phyloP scores from a whole-genome alignment of 2,888 invertebrate genomes.

The Drosophila trichaetosa region DNA sequence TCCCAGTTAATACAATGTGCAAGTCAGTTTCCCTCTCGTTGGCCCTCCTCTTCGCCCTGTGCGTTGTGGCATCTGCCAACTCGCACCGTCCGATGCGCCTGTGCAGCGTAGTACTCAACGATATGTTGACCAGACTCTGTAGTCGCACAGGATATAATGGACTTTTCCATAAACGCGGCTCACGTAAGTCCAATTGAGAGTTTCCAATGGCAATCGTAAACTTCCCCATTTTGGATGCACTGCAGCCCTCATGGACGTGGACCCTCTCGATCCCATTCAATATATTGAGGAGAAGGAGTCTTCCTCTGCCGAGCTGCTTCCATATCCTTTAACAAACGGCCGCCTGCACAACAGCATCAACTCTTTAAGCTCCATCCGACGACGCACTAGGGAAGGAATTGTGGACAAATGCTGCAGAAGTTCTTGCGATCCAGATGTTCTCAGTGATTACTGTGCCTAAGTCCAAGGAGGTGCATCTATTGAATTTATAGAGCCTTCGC shows the following conservation, averaged over 20 bases:
- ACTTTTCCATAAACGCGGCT: constrained; percentile 50
- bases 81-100: constrained; percentile 8
- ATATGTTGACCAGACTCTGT: constrained; percentile 48
- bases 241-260: constrained; percentile 39
- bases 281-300: constrained; percentile 58
- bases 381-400: constrained; percentile 59
- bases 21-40: constrained; percentile 49
- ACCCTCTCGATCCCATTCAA: constrained; percentile 65
- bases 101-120: constrained; percentile 56
- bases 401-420: constrained; percentile 60
- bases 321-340: constrained; percentile 28
- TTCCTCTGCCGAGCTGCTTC: constrained; percentile 28
- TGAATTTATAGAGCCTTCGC: constrained; percentile 15
- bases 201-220: neutral
- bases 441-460: constrained; percentile 48
- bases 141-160: constrained; percentile 43
- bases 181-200: constrained; percentile 51
- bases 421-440: constrained; percentile 15
- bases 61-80: constrained; percentile 11
- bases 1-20: constrained; percentile 50
- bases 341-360: constrained; percentile 48
- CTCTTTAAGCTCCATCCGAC: constrained; percentile 48
- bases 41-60: constrained; percentile 29
- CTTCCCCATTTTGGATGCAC: neutral
- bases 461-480: neutral